Evolutionary conservation across 2,797 vertebrate species (phyloP), one percentile per base, ranked within the genome.

Genomic region (Oreochromis grahami): DNA sequence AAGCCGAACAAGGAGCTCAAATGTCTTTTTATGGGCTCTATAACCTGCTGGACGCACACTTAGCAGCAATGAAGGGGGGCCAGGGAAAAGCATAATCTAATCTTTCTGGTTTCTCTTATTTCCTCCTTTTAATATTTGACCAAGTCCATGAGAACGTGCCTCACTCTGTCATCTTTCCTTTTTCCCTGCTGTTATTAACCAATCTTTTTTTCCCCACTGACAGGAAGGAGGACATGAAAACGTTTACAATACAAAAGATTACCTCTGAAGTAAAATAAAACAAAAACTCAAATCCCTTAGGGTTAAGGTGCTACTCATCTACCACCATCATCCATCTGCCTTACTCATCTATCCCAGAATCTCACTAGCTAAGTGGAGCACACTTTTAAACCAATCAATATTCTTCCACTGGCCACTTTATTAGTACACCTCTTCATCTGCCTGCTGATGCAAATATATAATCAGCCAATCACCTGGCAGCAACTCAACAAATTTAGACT

Each of bases 11-110:
- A 78, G 84, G 76, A 58, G 78, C 85, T 84, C 80, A 80, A 86
- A 76, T 79, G 79, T 56, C 34, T 82, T 84, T 89, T 89, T 86
- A 92, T 87, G 53, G 41, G 81, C 77, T 79, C 78, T 80, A 38
- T 77, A 81, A 89, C 55, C 65, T 85, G 52, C 81, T 60, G 79
- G 81, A 56, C 60, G 52, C 72, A 81, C 41, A 38, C 17, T 83
- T 43, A 48, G 50, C 53, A 78, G 76, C 56, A 63, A 38, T 76
- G 86, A 77, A 56, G 70, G 55, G 9, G 51, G 36, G 32, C 32
- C n/a, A 83, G 36, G 29, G n/a, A 41, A 78, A 74, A 77, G 14
- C 14, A 4, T 21, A 43, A 60, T 8, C 24, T 8, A 38, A 34
- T 79, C 53, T 32, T 29, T 41, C 21, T 74, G 26, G 5, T n/a